A percentile compares a stretch with the other conserved stretches of the same genome.
These are phyloP conservation scores for Lymantria dispar DNA, from an alignment of 2,888 invertebrate species.

Conservation along the genomic window DNA sequence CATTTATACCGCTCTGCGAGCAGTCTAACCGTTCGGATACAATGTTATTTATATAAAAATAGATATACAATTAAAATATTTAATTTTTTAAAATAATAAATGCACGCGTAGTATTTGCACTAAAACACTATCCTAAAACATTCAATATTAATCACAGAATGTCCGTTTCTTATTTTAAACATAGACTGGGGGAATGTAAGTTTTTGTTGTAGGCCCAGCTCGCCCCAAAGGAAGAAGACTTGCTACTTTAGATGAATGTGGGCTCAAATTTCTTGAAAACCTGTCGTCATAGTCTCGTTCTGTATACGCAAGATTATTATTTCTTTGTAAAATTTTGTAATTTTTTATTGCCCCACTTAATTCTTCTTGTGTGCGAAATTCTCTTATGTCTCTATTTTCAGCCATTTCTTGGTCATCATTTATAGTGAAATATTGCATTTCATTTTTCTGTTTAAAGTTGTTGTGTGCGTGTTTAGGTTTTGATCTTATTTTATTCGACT, in stretches of 20 bases:
- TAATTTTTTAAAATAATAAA: constrained; percentile 55
- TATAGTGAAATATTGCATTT: constrained; percentile 40
- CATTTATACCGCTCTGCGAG: too few relatives aligned
- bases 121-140: constrained; percentile 33
- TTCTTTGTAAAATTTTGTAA: constrained; percentile 71
- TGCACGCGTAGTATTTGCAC: constrained; percentile 60
- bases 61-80: constrained; percentile 1
- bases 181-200: constrained; percentile 68
- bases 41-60: too few relatives aligned
- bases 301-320: constrained; percentile 46
- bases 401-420: constrained; percentile 31
- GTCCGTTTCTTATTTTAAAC: constrained; percentile 42
- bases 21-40: too few relatives aligned
- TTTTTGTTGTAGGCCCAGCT: constrained; percentile 71
- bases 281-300: constrained; percentile 42
- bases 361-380: constrained; percentile 50
- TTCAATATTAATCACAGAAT: constrained; percentile 53
- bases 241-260: constrained; percentile 51
- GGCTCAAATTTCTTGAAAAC: constrained; percentile 46
- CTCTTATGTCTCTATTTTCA: constrained; percentile 34
- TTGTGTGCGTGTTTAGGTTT: constrained; percentile 39
- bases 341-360: constrained; percentile 67
- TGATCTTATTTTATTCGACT: constrained; percentile 61
- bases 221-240: constrained; percentile 68
- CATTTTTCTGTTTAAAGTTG: constrained; percentile 42